Base-by-base conservation (phyloP, 2,797 vertebrate species). In the Sibirionetta formosa region DNA sequence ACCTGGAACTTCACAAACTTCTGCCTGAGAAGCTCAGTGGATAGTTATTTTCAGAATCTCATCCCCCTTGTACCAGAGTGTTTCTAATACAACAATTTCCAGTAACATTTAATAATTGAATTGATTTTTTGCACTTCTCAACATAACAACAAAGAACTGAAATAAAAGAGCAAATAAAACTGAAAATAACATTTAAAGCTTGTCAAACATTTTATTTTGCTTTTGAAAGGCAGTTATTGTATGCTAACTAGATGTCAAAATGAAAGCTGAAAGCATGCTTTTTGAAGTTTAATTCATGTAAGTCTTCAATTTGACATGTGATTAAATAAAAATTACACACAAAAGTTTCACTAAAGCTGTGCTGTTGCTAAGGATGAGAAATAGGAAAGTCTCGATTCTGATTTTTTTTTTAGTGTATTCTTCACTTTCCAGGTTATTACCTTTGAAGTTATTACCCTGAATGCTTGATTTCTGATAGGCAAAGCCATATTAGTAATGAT, bases 211-310 rank as follows among this genome's bases (percentile, higher is more conserved):
- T 97, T 97, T 96, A 96, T 91, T 96, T 86, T n/a, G 68, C 95
- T 96, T 97, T 96, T 96, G 95, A 98, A 96, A 97, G 96, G 92
- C 88, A 92, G 97, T 95, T 97, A 94, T 97, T 97, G 96, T 96
- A 95, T 96, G 96, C 94, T 96, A 97, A 97, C 88, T 92, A 97
- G 86, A 91, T 86, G 95, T 94, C 95, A 97, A 91, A 96, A 95
- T 94, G 84, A 93, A 91, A 91, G 63, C 93, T 96, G 89, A 97
- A 97, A 94, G 78, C 57, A 89, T 42, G 86, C 68, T 88, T 96
- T 95, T 97, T 84, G 97, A 97, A 98, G 68, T 95, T 97, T 95
- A 98, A 93, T 97, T 82, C 77, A 84, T 90, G 75, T 93, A 90
- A 96, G 96, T 75, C 94, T 57, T 88, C 86, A 91, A 40, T 73